Percentiles rank a stretch among this genome's conserved stretches.
Evolutionary conservation across 2,113 vertebrate genomes (phyloP).

Genomic region (Heteronetta atricapilla): DNA sequence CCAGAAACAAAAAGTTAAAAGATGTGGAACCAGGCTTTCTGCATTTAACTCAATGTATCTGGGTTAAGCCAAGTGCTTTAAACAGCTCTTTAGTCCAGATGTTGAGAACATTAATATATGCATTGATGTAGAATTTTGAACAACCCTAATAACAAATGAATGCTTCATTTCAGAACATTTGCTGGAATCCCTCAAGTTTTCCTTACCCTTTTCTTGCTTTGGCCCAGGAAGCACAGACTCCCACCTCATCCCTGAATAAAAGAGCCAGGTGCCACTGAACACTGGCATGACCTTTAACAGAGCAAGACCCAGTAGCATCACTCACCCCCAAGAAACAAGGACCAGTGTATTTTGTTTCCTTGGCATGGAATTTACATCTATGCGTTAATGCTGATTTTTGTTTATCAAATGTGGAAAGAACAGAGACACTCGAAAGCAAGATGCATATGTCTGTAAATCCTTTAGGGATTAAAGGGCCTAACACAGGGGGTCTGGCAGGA

Average conservation of each 20-base stretch:
- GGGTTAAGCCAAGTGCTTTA: neutral
- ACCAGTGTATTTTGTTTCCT: neutral
- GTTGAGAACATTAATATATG: neutral
- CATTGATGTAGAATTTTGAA: neutral
- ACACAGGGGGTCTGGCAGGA: neutral
- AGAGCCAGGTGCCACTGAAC: neutral
- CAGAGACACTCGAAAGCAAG: neutral
- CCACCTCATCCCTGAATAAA: fast-evolving
- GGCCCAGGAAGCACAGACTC: neutral
- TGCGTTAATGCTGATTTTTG: neutral
- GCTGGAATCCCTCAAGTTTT: neutral
- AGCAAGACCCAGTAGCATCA: neutral
- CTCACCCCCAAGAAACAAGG: neutral
- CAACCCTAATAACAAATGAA: neutral
- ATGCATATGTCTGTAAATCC: neutral
- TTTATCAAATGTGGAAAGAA: neutral
- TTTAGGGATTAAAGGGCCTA: neutral
- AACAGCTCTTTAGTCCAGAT: neutral
- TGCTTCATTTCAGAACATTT: neutral
- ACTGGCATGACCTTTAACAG: neutral
- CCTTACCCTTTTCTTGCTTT: neutral
- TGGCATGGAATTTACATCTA: neutral
- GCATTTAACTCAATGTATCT: neutral
- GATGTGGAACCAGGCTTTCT: neutral
- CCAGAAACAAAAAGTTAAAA: neutral